A percentile compares a stretch with the other conserved stretches of the same genome.
phyloP scores from a whole-genome alignment of 1,140 invertebrate species.

The Heterodera carotae region DNA sequence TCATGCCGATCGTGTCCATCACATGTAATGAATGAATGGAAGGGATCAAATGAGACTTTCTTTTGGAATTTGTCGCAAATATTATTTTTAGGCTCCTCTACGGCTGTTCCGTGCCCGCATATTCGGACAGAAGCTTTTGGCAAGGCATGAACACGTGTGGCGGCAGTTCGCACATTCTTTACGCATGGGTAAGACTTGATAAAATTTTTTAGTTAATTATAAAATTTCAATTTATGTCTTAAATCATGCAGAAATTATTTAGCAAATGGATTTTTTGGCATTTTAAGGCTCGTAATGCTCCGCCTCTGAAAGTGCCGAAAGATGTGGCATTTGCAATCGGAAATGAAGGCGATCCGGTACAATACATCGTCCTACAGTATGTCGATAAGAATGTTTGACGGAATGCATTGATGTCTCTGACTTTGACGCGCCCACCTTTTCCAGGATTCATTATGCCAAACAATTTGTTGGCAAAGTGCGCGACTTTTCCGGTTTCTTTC shows the following conservation, averaged over 20 bases:
- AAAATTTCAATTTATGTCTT: no score
- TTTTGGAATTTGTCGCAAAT: slow-evolving; percentile 11
- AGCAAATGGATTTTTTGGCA: not conserved
- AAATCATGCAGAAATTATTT: not conserved
- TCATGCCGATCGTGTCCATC: slow-evolving; percentile 63
- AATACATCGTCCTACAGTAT: slow-evolving; percentile 61
- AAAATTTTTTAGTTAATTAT: no score
- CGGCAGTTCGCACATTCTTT: slow-evolving; percentile 50
- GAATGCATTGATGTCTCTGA: not conserved
- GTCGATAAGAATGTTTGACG: not conserved
- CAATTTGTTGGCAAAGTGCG: slow-evolving; percentile 58
- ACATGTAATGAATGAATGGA: slow-evolving; percentile 49
- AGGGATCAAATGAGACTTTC: not conserved
- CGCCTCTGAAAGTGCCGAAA: slow-evolving; percentile 54
- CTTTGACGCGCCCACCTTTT: slow-evolving; percentile 7
- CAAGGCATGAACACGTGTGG: slow-evolving; percentile 53
- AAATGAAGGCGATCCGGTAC: slow-evolving; percentile 55
- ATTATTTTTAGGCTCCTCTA: slow-evolving; percentile 52
- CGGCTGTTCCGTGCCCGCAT: slow-evolving; percentile 47
- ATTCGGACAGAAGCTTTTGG: slow-evolving; percentile 34
- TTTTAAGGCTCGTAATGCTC: slow-evolving; percentile 63
- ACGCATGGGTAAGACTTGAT: slow-evolving; percentile 56
- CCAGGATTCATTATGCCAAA: slow-evolving; percentile 58
- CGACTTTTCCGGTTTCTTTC: slow-evolving; percentile 56
- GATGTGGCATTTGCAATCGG: slow-evolving; percentile 59